These are phyloP conservation scores for Arctia plantaginis DNA, from an alignment of 2,888 invertebrate genomes.

Conservation along the genomic window DNA sequence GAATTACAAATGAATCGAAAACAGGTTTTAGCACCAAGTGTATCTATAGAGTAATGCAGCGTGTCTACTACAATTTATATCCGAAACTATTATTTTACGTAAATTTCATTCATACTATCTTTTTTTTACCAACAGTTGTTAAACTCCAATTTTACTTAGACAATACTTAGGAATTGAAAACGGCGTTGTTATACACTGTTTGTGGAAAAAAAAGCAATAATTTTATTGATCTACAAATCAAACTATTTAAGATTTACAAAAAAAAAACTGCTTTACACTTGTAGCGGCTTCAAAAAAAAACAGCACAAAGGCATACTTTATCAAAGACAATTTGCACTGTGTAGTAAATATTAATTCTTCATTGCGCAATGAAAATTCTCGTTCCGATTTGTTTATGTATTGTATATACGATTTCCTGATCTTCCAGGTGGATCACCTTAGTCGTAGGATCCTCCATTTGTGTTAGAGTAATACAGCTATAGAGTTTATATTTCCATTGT, in stretches of 20 bases:
- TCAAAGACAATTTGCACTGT: neutral
- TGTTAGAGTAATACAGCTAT: neutral
- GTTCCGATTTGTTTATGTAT: too few species aligned
- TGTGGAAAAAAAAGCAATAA: too few species aligned
- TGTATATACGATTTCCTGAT: neutral
- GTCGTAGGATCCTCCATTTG: neutral
- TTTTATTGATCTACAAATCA: too few species aligned
- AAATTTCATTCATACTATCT: neutral
- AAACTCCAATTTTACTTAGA: too few species aligned
- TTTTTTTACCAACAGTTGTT: too few species aligned
- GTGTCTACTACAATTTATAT: neutral
- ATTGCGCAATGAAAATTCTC: neutral
- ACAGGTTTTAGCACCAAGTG: neutral
- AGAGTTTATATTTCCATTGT: neutral
- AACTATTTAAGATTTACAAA: too few species aligned
- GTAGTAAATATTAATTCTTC: neutral
- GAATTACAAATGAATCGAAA: constrained; percentile 35
- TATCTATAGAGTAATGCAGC: neutral
- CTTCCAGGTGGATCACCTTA: neutral
- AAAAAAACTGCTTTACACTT: too few species aligned
- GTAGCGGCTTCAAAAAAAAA: too few species aligned
- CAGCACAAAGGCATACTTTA: too few species aligned
- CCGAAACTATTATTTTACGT: neutral
- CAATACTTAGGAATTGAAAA: too few species aligned
- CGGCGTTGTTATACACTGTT: too few species aligned